Evolutionary conservation across 2,888 invertebrate genomes (phyloP).

Genomic region (Pyrocoelia pectoralis): DNA sequence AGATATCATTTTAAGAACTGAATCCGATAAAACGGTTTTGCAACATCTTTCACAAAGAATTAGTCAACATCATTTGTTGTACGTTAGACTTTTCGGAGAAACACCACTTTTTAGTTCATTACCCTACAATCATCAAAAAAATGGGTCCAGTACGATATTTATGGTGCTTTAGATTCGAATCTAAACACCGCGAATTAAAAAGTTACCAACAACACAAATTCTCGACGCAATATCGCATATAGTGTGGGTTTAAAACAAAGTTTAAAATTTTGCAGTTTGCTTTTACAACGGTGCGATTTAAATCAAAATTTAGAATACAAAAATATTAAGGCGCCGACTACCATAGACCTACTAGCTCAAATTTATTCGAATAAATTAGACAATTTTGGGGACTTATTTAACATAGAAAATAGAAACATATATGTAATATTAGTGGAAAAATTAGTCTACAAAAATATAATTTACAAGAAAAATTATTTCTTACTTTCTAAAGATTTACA

Average conservation of each 20-base stretch:
- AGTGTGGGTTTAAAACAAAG: background rate
- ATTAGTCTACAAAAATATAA: background rate
- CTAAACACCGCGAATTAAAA: slow-evolving; percentile 10
- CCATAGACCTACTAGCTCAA: background rate
- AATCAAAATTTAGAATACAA: background rate
- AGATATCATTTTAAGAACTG: background rate
- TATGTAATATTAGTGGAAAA: background rate
- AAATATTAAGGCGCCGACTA: too few relatives aligned
- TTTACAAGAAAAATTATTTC: background rate
- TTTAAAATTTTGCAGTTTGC: background rate
- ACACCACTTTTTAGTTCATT: background rate
- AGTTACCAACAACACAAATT: background rate
- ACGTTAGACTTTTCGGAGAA: slow-evolving; percentile 3
- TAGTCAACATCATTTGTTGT: background rate
- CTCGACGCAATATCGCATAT: slow-evolving; percentile 1
- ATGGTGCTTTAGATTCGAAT: slow-evolving; percentile 11
- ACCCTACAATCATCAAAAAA: background rate
- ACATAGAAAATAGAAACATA: too few relatives aligned
- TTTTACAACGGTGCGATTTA: background rate
- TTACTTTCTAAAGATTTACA: slow-evolving; percentile 3
- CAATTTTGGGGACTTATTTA: background rate
- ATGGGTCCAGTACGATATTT: background rate
- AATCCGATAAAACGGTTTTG: background rate
- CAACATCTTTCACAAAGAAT: background rate
- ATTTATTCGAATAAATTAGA: background rate